Evolutionary conservation across 2,113 vertebrate genomes (phyloP).

Genomic region (Lepisosteus oculatus): DNA sequence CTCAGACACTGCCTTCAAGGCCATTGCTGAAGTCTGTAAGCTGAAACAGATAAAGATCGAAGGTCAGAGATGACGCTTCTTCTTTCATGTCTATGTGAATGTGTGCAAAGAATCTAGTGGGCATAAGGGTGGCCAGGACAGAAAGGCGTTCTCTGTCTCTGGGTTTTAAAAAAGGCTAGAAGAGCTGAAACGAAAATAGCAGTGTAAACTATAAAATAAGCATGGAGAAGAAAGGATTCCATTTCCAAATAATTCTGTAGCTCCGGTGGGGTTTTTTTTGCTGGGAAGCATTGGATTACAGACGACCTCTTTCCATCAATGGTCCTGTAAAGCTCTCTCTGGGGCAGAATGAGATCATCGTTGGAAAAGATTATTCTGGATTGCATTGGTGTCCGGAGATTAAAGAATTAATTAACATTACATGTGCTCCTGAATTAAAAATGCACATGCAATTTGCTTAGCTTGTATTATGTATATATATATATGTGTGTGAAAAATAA

Average conservation of each 20-base stretch:
- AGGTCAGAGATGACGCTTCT: constrained; percentile 39
- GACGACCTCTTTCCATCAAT: neutral
- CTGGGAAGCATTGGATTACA: neutral
- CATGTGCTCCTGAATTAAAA: too few species aligned
- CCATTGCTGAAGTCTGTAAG: constrained; percentile 53
- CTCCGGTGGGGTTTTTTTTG: neutral
- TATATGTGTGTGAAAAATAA: neutral
- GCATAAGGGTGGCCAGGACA: neutral
- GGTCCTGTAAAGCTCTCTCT: neutral
- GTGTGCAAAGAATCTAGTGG: too few species aligned
- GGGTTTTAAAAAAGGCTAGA: too few species aligned
- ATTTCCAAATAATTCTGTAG: neutral
- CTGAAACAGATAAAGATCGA: constrained; percentile 63
- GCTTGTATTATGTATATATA: neutral
- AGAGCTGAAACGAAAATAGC: too few species aligned
- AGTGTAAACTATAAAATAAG: too few species aligned
- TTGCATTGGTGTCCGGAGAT: neutral
- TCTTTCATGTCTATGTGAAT: neutral
- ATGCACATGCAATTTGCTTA: neutral
- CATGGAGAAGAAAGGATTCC: neutral
- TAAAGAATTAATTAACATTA: neutral
- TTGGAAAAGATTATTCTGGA: neutral
- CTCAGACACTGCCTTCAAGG: constrained; percentile 65
- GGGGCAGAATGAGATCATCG: constrained; percentile 6
- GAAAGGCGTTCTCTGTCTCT: neutral